Percentiles rank a stretch among this genome's conserved stretches.
phyloP scores from a whole-genome alignment of 2,888 invertebrate species.

The Calliphora vomitoria region DNA sequence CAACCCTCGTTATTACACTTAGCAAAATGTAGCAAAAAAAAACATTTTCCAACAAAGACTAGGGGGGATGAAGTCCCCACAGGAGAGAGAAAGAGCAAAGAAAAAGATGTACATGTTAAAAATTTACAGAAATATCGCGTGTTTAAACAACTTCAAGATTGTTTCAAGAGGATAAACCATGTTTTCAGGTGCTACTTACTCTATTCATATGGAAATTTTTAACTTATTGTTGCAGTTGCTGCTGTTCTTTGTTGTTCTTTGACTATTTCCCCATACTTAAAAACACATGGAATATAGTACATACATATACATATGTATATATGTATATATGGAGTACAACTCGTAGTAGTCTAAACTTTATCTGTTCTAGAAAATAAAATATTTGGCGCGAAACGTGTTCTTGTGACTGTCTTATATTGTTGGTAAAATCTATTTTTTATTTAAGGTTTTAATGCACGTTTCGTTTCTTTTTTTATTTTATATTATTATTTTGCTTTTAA shows the following conservation, averaged over 20 bases:
- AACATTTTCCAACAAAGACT: neutral
- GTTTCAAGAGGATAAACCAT: constrained; percentile 68
- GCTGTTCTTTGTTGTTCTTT: neutral
- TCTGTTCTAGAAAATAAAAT: constrained; percentile 73
- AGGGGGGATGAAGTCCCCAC: constrained; percentile 1
- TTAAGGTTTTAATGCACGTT: constrained; percentile 61
- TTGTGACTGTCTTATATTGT: constrained; percentile 68
- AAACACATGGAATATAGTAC: neutral
- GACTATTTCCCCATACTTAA: constrained; percentile 25
- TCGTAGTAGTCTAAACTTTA: constrained; percentile 54
- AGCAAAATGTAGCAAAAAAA: neutral
- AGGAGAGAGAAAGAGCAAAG: neutral
- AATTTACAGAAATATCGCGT: constrained; percentile 73
- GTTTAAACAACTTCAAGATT: constrained; percentile 71
- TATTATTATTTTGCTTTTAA: constrained; percentile 45
- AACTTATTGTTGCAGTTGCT: constrained; percentile 31
- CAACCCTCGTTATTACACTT: constrained; percentile 31
- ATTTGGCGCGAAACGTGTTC: constrained; percentile 75
- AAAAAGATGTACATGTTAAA: constrained; percentile 66
- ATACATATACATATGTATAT: too few species aligned
- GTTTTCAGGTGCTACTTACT: constrained; percentile 67
- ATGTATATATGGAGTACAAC: constrained; percentile 11
- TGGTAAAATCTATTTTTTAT: constrained; percentile 70
- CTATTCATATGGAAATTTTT: constrained; percentile 73
- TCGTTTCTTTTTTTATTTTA: constrained; percentile 44